A percentile compares a stretch with the other conserved stretches of the same genome.
phyloP scores from a whole-genome alignment of 1,140 invertebrate species.

The Polypedilum pembai region DNA sequence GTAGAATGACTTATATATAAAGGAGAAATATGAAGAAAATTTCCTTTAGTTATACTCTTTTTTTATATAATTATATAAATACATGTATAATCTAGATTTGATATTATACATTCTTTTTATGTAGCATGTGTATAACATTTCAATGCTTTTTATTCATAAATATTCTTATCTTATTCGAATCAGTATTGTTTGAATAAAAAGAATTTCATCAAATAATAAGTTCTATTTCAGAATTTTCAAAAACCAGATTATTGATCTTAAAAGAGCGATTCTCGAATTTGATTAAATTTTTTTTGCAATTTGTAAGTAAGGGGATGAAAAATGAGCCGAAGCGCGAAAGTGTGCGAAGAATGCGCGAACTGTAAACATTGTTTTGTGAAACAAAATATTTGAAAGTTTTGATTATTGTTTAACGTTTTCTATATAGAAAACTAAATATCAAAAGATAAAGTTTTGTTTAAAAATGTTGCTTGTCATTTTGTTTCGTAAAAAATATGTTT shows the following conservation, averaged over 20 bases:
- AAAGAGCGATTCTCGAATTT: too few species aligned
- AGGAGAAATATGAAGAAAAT: not conserved
- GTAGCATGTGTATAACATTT: conserved; percentile 10
- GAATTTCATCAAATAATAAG: not conserved
- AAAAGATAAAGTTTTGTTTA: too few species aligned
- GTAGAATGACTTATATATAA: not conserved
- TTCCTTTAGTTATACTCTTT: not conserved
- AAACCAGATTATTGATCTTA: not conserved
- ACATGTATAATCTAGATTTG: conserved; percentile 1
- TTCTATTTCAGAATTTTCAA: not conserved
- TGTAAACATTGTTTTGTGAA: too few species aligned
- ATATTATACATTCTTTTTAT: conserved; percentile 5
- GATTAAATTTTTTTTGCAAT: too few species aligned
- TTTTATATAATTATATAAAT: conserved; percentile 9
- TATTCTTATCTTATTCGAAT: not conserved
- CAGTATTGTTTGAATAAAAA: not conserved
- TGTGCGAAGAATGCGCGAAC: too few species aligned
- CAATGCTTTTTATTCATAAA: conserved; percentile 5
- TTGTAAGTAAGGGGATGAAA: too few species aligned
- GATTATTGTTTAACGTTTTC: too few species aligned
- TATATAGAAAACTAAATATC: too few species aligned
- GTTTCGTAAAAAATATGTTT: too few species aligned
- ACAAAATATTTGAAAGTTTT: too few species aligned
- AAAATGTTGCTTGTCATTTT: too few species aligned
- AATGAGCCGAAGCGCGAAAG: too few species aligned